Base-by-base conservation (phyloP, 2,113 vertebrate genomes). In the Forbesichthys papilliferus region DNA sequence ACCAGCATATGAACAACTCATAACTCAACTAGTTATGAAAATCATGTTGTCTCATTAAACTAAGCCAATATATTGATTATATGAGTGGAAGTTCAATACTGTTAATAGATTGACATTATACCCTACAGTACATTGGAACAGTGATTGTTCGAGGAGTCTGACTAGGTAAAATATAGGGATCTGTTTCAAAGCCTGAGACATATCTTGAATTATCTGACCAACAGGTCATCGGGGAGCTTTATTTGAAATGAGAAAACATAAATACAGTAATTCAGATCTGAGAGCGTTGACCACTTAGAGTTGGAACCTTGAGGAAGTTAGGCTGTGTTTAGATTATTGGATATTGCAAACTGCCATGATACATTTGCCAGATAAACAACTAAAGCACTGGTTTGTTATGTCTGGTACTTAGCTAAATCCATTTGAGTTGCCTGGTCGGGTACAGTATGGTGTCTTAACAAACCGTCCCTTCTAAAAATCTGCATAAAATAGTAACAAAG, bases 311-410 rank as follows among this genome's bases (percentile, higher is more conserved):
- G 20, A 74, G 77, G 73, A 74, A 70, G 69, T 77, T 66, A 56
- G 61, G 79, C 72, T 71, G 66, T 86, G 82, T 86, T 89, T 87
- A 62, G 56, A 77, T 83, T 64, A 75, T 49, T 12, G 49, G 72
- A 75, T 54, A 20, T 68, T 86, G 3, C 36, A 42, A 5, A 55
- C 80, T 33, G 75, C 82, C 47, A 66, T 33, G 5, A 66, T 49
- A 69, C 75, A 61, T 75, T 79, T 69, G 27, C 73, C 72, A 84
- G 84, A 87, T 78, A 87, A 84, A 79, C 82, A 84, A 65, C 11
- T 0, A 56, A 47, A 9, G 58, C 66, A 63, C 49, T 2, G 58
- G 55, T 77, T 63, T 83, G 66, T 72, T 73, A 68, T 60, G 67
- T 71, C 68, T 71, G 70, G 77, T 79, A 69, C 60, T 27, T 71